Base-by-base conservation (phyloP, 2,888 invertebrate genomes). In the Epicampocera succincta region DNA sequence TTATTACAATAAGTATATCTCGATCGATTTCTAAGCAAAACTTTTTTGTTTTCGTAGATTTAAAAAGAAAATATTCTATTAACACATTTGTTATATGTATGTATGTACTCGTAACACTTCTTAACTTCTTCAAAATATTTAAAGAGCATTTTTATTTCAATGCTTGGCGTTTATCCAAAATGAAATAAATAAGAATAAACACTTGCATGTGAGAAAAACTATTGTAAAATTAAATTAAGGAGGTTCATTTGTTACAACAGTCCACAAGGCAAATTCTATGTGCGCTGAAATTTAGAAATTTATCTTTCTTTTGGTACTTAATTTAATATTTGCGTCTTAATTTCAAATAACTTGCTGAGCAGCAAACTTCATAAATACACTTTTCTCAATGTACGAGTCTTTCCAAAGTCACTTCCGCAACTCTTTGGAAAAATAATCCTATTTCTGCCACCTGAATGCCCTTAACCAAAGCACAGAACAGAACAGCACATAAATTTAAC, bases 141-240 rank as follows among this genome's bases (percentile, higher is more conserved):
- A 46, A 61, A 69, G 52, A 12, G 15, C 52, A 63, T 46, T 15
- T 38, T 33, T 40, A 48, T 61, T 52, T 58, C 19, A 44, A 38
- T 68, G 56, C 60, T 61, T 73, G 73, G 80, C 66, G 15, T 61
- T 61, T 61, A 60, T 75, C 68, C 61, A 71, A 48, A 69, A 48
- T 33, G 42, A 56, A 61, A 44, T 54, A 25, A 38, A 61, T 25
- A 68, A 44, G 68, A 74, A 54, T 40, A 46, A 19, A 38, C 12
- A 46, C 0, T 25, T 19, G 42, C 33, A 38, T 9, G 13, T 60
- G 13, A 25, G 40, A 38, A 71, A 38, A 15, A 54, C 13, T 42
- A n/a, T n/a, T 9, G 17, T n/a, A 44, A 44, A 44, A 44, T 44
- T 12, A 33, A 40, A 40, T 40, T 58, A 11, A 29, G 61, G 46